Conservation (phyloP, 2,113 vertebrate genomes). For the Tragelaphus buxtoni region DNA sequence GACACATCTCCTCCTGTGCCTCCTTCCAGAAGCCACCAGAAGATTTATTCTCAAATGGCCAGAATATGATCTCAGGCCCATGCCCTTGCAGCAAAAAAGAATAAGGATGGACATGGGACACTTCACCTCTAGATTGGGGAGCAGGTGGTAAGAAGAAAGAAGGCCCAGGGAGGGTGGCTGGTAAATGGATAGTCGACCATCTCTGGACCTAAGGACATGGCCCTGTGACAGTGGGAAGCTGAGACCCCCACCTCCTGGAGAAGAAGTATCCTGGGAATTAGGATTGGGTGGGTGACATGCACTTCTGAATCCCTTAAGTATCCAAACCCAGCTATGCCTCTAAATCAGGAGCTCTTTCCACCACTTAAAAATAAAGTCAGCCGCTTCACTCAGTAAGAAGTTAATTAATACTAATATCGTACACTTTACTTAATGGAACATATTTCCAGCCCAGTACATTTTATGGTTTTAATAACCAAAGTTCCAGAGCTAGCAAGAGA, state of each 20-base stretch:
- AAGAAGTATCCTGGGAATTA: not conserved
- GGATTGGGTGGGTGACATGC: rapidly evolving
- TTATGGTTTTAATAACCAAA: not conserved
- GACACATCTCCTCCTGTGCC: not conserved
- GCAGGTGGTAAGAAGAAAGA: not conserved
- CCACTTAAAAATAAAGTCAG: not conserved
- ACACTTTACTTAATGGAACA: not conserved
- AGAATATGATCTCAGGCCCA: not conserved
- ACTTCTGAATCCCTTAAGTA: not conserved
- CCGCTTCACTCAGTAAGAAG: not conserved
- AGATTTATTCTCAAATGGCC: not conserved
- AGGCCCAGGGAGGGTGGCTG: not conserved
- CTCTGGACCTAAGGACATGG: not conserved
- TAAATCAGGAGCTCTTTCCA: not conserved
- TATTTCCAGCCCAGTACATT: not conserved
- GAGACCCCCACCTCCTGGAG: not conserved
- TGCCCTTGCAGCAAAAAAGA: not conserved
- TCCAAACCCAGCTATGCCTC: not conserved
- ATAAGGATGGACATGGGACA: not conserved
- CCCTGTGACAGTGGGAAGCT: not conserved
- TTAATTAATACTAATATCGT: not conserved
- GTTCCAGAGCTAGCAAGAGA: not conserved
- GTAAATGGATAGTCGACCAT: not conserved
- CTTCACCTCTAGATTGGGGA: not conserved
- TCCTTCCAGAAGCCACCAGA: not conserved